Evolutionary conservation across 2,113 vertebrate species (phyloP).

Genomic region (Cyanoliseus patagonus): DNA sequence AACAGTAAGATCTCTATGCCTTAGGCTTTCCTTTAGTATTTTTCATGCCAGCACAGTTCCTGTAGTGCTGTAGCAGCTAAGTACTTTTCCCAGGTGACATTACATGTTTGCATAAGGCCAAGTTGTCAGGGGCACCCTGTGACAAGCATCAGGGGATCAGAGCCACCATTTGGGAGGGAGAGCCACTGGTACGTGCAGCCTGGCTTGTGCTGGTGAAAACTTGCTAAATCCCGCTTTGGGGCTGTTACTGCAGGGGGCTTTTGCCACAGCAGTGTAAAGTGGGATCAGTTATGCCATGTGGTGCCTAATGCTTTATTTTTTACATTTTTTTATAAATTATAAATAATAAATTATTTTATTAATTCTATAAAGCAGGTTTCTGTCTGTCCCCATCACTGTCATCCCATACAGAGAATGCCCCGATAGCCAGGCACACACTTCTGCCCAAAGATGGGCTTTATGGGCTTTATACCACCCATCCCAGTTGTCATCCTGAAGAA

Average conservation of each 20-base stretch:
- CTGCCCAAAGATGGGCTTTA: background rate
- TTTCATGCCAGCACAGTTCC: background rate
- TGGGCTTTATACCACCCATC: background rate
- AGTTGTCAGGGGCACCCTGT: background rate
- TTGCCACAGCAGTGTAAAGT: background rate
- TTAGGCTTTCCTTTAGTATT: background rate
- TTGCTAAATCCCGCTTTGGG: background rate
- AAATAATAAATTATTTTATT: too few relatives aligned
- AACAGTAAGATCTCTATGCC: background rate
- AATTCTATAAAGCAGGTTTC: background rate
- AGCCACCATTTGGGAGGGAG: background rate
- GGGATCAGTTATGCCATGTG: background rate
- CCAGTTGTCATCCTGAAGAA: background rate
- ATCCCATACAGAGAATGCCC: background rate
- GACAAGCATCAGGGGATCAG: background rate
- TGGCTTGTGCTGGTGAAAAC: background rate
- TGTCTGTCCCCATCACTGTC: background rate
- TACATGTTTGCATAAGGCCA: background rate
- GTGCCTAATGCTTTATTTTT: background rate
- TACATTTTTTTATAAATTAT: too few relatives aligned
- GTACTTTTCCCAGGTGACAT: background rate
- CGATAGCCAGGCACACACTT: background rate
- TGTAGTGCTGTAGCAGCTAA: rapidly evolving
- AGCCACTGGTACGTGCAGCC: background rate
- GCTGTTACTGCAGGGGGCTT: rapidly evolving